Evolutionary conservation across 1,140 invertebrate genomes (phyloP).

Genomic region (Parasteatoda tepidariorum): DNA sequence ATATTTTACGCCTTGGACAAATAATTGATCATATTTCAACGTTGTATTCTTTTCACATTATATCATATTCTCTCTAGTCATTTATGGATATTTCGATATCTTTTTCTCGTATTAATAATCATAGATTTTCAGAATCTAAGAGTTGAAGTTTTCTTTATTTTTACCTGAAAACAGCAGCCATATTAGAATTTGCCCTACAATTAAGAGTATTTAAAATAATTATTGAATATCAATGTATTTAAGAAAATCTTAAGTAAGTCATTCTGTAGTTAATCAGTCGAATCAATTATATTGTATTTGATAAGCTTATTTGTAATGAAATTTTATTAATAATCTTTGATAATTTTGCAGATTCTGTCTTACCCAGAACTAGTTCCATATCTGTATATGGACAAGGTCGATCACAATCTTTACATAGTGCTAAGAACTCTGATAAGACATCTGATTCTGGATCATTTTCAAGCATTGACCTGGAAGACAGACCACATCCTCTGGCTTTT

Average conservation of each 20-base stretch:
- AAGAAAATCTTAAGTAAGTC: not conserved
- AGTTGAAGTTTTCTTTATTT: too few species aligned
- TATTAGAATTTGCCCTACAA: too few species aligned
- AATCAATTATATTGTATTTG: not conserved
- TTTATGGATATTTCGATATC: too few species aligned
- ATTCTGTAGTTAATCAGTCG: not conserved
- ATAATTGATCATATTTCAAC: too few species aligned
- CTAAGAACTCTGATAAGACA: conserved; percentile 22
- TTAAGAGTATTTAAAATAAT: too few species aligned
- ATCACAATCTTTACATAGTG: conserved; percentile 30
- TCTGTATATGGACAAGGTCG: conserved; percentile 51
- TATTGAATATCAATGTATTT: too few species aligned
- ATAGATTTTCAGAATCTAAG: too few species aligned
- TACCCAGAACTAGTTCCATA: conserved; percentile 42
- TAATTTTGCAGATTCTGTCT: not conserved
- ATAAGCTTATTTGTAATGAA: not conserved
- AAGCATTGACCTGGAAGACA: conserved; percentile 54
- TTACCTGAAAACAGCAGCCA: too few species aligned
- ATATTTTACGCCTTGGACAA: too few species aligned
- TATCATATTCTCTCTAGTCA: too few species aligned
- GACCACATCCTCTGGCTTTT: conserved; percentile 48
- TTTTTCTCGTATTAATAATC: too few species aligned
- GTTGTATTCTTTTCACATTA: too few species aligned
- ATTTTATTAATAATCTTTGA: not conserved
- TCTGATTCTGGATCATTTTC: conserved; percentile 22